Percentiles rank a stretch among this genome's conserved stretches.
These are phyloP conservation scores for Cyphomyrus plagiostoma DNA, from an alignment of 2,113 vertebrate species.

Conservation along the genomic window DNA sequence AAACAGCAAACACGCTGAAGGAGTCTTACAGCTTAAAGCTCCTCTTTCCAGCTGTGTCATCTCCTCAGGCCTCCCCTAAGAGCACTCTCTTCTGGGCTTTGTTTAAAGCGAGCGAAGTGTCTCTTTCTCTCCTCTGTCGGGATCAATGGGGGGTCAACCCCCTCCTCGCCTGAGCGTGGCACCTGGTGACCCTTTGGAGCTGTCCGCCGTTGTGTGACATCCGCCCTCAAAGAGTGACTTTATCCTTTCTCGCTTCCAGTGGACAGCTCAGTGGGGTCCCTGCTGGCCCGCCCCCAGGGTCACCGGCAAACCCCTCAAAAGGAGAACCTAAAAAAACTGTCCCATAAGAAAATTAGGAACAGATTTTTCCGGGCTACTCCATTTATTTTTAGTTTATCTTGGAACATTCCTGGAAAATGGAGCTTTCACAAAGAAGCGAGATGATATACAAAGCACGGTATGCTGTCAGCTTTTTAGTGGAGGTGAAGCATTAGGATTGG, in stretches of 20 bases:
- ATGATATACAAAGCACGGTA: not conserved
- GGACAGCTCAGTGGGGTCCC: conserved; percentile 7
- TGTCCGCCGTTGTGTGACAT: conserved; percentile 41
- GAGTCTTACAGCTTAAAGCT: not conserved
- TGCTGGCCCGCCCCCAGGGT: not conserved
- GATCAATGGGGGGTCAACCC: conserved; percentile 54
- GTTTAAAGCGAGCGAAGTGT: conserved; percentile 35
- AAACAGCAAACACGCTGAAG: not conserved
- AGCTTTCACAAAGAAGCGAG: not conserved
- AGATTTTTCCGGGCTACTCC: not conserved
- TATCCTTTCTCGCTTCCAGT: not conserved
- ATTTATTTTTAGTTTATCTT: not conserved
- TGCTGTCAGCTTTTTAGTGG: not conserved
- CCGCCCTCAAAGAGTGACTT: conserved; percentile 12
- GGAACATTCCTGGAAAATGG: not conserved
- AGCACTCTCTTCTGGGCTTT: conserved; percentile 38
- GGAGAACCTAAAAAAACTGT: not conserved
- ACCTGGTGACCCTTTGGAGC: conserved; percentile 44
- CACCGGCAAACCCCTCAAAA: not conserved
- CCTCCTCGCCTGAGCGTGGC: conserved; percentile 42
- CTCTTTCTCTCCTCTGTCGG: conserved; percentile 37
- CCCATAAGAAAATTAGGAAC: not conserved
- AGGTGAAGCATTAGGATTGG: not conserved
- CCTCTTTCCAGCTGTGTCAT: not conserved
- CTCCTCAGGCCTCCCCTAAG: conserved; percentile 14